These are phyloP conservation scores for Trochalopteron elliotii DNA, from an alignment of 2,113 vertebrate genomes.

Conservation along the genomic window DNA sequence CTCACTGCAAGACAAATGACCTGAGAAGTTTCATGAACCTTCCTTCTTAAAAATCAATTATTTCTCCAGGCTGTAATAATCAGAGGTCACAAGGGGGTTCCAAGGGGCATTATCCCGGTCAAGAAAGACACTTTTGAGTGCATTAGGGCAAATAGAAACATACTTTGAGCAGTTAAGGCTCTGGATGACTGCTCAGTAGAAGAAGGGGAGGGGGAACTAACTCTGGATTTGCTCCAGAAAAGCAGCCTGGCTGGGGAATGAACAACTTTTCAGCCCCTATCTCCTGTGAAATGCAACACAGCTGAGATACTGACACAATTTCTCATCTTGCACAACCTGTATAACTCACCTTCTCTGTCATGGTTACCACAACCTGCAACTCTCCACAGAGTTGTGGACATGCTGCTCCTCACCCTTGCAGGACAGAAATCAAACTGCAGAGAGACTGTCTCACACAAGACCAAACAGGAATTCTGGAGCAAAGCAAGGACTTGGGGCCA, in stretches of 20 bases:
- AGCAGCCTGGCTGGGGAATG: not conserved
- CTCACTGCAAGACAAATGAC: not conserved
- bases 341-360: not conserved
- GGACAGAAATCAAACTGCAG: not conserved
- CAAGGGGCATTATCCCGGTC: not conserved
- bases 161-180: not conserved
- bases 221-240: not conserved
- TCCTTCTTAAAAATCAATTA: not conserved
- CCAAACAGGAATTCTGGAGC: not conserved
- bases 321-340: not conserved
- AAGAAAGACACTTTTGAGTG: not conserved
- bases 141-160: not conserved
- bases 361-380: not conserved
- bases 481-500: not conserved
- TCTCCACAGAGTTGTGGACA: rapidly evolving
- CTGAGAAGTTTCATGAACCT: not conserved
- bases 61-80: not conserved
- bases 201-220: not conserved
- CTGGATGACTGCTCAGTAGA: not conserved
- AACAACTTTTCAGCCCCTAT: not conserved
- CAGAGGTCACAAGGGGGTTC: not conserved
- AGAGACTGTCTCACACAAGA: not conserved
- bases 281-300: not conserved
- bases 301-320: not conserved
- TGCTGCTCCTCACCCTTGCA: not conserved